These are phyloP conservation scores for Tragelaphus buxtoni DNA, from an alignment of 2,113 vertebrate species.

Conservation along the genomic window DNA sequence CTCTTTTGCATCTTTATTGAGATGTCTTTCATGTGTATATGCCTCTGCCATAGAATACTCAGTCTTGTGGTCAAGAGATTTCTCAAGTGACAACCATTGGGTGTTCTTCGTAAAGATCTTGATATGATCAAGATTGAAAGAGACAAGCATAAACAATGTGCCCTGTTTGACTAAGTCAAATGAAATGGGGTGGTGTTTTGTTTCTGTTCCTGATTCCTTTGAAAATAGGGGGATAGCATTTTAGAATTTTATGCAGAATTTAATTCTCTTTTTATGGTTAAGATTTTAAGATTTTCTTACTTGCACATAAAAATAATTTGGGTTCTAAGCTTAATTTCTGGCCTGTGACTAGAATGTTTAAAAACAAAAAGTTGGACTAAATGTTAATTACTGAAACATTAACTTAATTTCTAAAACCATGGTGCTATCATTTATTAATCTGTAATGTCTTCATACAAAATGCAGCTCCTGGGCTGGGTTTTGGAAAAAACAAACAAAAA, in stretches of 20 bases:
- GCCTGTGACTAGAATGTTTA: slow-evolving; percentile 92
- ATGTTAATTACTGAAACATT: slow-evolving; percentile 92
- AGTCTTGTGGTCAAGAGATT: slow-evolving; percentile 90
- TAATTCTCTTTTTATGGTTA: slow-evolving; percentile 94
- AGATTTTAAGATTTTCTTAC: slow-evolving; percentile 95
- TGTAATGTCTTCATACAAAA: slow-evolving; percentile 87
- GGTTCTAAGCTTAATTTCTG: slow-evolving; percentile 90
- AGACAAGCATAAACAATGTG: slow-evolving; percentile 85
- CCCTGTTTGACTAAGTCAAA: slow-evolving; percentile 90
- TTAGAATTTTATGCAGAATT: slow-evolving; percentile 93
- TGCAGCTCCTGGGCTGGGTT: slow-evolving; percentile 93
- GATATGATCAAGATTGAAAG: slow-evolving; percentile 93
- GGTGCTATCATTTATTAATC: slow-evolving; percentile 97
- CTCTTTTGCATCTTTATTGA: slow-evolving; percentile 91
- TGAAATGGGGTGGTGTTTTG: slow-evolving; percentile 78
- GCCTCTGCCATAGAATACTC: slow-evolving; percentile 91
- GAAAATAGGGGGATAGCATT: slow-evolving; percentile 91
- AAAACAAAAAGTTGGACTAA: slow-evolving; percentile 92
- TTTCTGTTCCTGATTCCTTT: slow-evolving; percentile 89
- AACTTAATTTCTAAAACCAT: slow-evolving; percentile 91
- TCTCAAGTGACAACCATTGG: slow-evolving; percentile 86
- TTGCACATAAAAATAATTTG: slow-evolving; percentile 98
- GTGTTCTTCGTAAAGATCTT: slow-evolving; percentile 88
- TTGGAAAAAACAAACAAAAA: slow-evolving; percentile 65
- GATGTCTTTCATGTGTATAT: slow-evolving; percentile 90